Percentiles rank a stretch among this genome's conserved stretches.
Evolutionary conservation across 64 coral and sea anemone species (phyloP).

Genomic region (Astreopora myriophthalma): DNA sequence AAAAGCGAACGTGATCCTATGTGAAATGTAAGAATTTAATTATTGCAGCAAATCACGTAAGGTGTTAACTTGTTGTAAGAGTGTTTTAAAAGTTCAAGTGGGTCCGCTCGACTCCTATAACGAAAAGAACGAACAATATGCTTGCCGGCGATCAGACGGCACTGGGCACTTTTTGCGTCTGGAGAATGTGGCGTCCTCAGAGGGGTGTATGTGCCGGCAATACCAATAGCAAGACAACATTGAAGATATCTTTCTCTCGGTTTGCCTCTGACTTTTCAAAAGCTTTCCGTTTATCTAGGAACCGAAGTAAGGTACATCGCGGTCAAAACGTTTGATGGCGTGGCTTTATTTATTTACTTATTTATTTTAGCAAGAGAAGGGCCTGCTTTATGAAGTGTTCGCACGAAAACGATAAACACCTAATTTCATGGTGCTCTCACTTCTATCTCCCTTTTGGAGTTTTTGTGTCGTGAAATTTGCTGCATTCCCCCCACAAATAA

Average conservation of each 20-base stretch:
- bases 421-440: not conserved
- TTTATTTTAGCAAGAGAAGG: too few relatives aligned
- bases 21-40: not conserved
- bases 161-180: too few relatives aligned
- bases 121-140: not conserved
- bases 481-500: too few relatives aligned
- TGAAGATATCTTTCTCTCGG: too few relatives aligned
- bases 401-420: not conserved
- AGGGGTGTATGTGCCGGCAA: not conserved
- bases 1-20: too few relatives aligned
- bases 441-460: too few relatives aligned
- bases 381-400: not conserved
- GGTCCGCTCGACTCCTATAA: not conserved
- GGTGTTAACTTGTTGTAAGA: not conserved
- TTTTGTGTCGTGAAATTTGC: too few relatives aligned
- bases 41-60: not conserved
- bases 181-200: too few relatives aligned
- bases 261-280: too few relatives aligned
- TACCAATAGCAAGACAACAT: not conserved
- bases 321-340: not conserved
- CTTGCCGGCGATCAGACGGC: too few relatives aligned
- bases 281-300: not conserved
- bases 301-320: not conserved
- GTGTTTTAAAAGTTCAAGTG: not conserved
- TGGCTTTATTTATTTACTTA: not conserved